These are phyloP conservation scores for Turnix velox DNA, from an alignment of 2,113 vertebrate species.

Conservation along the genomic window DNA sequence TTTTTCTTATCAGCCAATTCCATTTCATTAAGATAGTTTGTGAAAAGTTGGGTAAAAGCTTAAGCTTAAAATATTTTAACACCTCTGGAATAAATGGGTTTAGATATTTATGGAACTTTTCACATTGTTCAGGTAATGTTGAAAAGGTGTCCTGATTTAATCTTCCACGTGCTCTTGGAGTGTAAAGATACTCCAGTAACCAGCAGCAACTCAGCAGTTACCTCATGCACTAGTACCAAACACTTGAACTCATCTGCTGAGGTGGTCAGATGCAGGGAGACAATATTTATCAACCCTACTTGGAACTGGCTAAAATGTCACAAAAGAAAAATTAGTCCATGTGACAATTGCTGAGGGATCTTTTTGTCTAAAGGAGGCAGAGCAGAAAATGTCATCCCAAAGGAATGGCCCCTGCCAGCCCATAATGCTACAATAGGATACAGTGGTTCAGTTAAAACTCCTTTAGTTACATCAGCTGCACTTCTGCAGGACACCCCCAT, in stretches of 20 bases:
- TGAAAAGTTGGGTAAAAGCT: not conserved
- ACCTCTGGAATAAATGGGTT: not conserved
- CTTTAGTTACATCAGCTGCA: not conserved
- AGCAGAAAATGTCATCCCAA: not conserved
- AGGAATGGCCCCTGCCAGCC: not conserved
- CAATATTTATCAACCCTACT: not conserved
- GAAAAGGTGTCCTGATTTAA: not conserved
- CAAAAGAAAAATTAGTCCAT: not conserved
- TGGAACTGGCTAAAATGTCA: not conserved
- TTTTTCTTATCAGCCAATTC: not conserved
- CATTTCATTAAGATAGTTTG: not conserved
- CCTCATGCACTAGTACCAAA: not conserved
- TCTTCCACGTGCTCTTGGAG: not conserved
- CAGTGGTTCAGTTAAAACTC: fast-evolving
- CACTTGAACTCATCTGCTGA: not conserved
- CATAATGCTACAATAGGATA: fast-evolving
- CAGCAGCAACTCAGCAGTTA: not conserved
- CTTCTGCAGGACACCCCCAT: not conserved
- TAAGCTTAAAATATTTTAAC: not conserved
- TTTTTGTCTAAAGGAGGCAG: not conserved
- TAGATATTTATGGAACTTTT: not conserved
- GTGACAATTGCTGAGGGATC: not conserved
- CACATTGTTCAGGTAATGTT: not conserved
- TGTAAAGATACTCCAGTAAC: not conserved
- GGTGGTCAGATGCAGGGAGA: too few relatives aligned